phyloP scores from a whole-genome alignment of 1,140 invertebrate species.

The Lerema accius region DNA sequence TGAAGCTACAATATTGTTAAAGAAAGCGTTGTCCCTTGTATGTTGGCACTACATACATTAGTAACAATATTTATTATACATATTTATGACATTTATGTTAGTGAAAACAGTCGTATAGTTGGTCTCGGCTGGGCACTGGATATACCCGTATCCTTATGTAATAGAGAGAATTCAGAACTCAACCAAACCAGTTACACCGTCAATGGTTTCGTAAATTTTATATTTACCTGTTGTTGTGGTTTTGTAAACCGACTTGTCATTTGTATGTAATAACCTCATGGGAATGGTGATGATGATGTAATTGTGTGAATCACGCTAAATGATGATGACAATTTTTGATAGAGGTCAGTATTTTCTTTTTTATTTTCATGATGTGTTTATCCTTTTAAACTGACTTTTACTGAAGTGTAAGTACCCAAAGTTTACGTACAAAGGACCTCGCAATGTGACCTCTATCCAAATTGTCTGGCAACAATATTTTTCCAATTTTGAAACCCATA shows the following conservation, averaged over 20 bases:
- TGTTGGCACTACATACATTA: no score
- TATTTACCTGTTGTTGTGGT: conserved; percentile 24
- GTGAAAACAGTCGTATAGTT: not conserved
- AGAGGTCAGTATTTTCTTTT: no score
- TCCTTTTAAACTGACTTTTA: no score
- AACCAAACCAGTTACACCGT: conserved; percentile 19
- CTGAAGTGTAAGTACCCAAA: no score
- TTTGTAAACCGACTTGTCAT: not conserved
- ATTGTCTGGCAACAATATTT: not conserved
- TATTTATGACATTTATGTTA: no score
- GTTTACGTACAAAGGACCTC: no score
- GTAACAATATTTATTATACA: no score
- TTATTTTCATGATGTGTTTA: no score
- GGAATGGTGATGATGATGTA: not conserved
- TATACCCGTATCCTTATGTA: not conserved
- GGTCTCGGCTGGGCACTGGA: not conserved
- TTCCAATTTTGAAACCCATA: not conserved
- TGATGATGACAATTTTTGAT: no score
- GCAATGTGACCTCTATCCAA: no score
- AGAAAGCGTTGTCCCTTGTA: no score
- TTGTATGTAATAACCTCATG: not conserved
- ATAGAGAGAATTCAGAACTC: conserved; percentile 7
- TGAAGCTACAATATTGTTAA: no score
- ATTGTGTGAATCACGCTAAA: not conserved
- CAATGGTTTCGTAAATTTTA: conserved; percentile 23